A percentile compares a stretch with the other conserved stretches of the same genome.
Conservation (phyloP, 2,888 invertebrate genomes). For the Aspidiotus rigidus region DNA sequence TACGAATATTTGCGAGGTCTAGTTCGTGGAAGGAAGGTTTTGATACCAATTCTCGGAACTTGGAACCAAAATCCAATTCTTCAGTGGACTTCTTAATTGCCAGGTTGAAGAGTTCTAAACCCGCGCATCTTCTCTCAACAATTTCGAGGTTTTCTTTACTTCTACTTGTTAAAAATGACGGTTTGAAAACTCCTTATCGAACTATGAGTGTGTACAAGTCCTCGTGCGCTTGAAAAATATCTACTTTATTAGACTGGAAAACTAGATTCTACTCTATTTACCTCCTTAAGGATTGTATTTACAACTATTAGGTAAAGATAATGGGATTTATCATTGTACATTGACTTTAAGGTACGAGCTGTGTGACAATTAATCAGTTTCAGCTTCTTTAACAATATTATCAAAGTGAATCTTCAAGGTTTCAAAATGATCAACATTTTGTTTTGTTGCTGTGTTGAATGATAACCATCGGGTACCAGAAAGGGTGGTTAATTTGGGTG, state of each 20-base stretch:
- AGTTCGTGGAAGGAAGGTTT: no score
- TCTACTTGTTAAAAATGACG: no score
- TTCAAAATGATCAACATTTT: conserved; percentile 38
- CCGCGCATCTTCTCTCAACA: no score
- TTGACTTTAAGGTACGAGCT: conserved; percentile 35
- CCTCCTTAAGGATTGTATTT: conserved; percentile 36
- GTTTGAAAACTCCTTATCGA: conserved; percentile 34
- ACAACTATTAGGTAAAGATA: conserved; percentile 37
- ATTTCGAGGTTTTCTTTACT: no score
- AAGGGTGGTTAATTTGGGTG: conserved; percentile 34
- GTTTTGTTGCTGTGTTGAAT: conserved; percentile 37
- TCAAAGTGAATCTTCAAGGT: conserved; percentile 38
- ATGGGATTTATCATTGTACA: conserved; percentile 37
- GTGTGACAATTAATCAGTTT: conserved; percentile 36
- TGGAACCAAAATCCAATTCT: no score
- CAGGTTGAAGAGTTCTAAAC: no score
- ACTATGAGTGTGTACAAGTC: conserved; percentile 35
- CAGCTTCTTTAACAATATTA: conserved; percentile 30
- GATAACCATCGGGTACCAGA: conserved; percentile 39
- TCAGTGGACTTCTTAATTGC: no score
- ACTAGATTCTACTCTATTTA: conserved; percentile 36
- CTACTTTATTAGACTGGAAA: conserved; percentile 36
- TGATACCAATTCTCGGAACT: no score
- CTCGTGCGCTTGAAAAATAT: conserved; percentile 35
- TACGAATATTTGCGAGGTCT: no score